Conservation (phyloP, 1,140 invertebrate species). For the Heliothis subflexa region DNA sequence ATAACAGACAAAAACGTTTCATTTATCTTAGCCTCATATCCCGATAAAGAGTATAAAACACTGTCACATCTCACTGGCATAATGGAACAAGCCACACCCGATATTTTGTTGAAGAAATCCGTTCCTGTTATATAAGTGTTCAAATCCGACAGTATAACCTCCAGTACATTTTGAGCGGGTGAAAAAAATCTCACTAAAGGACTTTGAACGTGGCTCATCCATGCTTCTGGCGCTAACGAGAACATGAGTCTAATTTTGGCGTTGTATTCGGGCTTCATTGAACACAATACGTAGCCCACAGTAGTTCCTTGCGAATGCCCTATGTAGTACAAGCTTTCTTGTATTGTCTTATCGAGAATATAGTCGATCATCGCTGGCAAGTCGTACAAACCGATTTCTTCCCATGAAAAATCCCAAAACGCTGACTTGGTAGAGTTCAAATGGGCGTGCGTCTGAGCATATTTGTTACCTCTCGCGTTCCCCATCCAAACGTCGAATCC, state of each 20-base stretch:
- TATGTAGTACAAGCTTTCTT: slow-evolving; percentile 87
- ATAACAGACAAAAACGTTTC: slow-evolving; percentile 89
- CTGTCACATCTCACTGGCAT: slow-evolving; percentile 86
- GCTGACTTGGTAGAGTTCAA: slow-evolving; percentile 69
- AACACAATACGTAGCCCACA: slow-evolving; percentile 84
- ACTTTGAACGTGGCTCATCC: slow-evolving; percentile 87
- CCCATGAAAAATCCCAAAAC: slow-evolving; percentile 87
- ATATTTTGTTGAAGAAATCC: slow-evolving; percentile 81
- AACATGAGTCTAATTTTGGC: slow-evolving; percentile 88
- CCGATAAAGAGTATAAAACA: slow-evolving; percentile 86
- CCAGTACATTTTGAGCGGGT: slow-evolving; percentile 82
- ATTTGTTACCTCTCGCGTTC: slow-evolving; percentile 90
- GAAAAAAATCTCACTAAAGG: slow-evolving; percentile 83
- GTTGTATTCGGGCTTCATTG: slow-evolving; percentile 88
- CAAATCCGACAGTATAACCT: slow-evolving; percentile 86
- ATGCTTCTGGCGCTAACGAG: slow-evolving; percentile 89
- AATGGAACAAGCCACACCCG: slow-evolving; percentile 82
- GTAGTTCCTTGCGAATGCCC: slow-evolving; percentile 88
- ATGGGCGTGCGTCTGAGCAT: slow-evolving; percentile 81
- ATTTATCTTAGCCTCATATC: slow-evolving; percentile 83
- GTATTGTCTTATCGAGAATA: slow-evolving; percentile 85
- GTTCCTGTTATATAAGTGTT: slow-evolving; percentile 85
- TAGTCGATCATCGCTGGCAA: slow-evolving; percentile 92
- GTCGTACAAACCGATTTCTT: slow-evolving; percentile 92
- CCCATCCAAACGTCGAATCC: slow-evolving; percentile 92